Percentiles rank a stretch among this genome's conserved stretches.
Conservation (phyloP, 1,140 invertebrate species). For the Brachionus calyciflorus region DNA sequence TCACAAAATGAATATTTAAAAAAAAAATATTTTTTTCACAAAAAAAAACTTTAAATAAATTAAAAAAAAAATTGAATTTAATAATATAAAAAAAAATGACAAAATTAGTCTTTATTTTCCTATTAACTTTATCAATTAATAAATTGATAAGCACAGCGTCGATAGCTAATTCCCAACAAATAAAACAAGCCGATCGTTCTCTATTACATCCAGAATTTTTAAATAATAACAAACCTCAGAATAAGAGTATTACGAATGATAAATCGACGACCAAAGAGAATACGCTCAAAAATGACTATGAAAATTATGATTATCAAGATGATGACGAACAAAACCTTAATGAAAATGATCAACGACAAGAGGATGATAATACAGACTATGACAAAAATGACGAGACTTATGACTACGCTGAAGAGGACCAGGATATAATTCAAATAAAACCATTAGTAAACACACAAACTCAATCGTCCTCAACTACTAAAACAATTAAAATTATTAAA, state of each 20-base stretch:
- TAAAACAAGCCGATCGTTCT: constrained; percentile 13
- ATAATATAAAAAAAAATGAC: constrained; percentile 2
- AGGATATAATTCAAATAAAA: not conserved
- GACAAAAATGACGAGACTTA: not conserved
- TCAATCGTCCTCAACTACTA: too few species aligned
- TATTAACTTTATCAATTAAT: not conserved
- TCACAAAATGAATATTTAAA: too few species aligned
- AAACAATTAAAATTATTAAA: not conserved
- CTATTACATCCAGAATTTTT: not conserved
- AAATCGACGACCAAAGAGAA: not conserved
- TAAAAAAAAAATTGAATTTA: too few species aligned
- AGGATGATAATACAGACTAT: not conserved
- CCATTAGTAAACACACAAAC: not conserved
- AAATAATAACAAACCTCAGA: not conserved
- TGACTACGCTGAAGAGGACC: not conserved
- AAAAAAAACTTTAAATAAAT: too few species aligned
- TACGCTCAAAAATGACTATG: not conserved
- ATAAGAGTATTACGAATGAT: not conserved
- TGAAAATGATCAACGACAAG: not conserved
- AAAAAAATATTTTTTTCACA: too few species aligned
- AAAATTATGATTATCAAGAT: not conserved
- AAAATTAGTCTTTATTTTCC: not conserved
- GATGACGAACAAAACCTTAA: not conserved
- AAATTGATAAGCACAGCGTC: constrained; percentile 6
- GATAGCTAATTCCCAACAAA: not conserved